Evolutionary conservation across 2,797 vertebrate species (phyloP), one percentile per base, ranked within the genome.

Genomic region (Melanotaenia trifasciata): DNA sequence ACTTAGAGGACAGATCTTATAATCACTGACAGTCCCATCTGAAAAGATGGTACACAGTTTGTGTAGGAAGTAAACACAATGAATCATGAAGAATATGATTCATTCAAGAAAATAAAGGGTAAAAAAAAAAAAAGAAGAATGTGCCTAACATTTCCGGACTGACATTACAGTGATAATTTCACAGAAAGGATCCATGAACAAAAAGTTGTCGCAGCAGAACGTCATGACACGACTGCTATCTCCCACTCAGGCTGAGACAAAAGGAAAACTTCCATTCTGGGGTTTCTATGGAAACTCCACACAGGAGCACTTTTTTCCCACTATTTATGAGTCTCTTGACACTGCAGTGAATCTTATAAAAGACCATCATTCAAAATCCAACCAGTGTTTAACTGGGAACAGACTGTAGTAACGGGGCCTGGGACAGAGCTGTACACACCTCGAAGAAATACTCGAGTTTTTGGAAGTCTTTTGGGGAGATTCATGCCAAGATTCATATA

Each of bases 251-350:
- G 68, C 64, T 63, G 51, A 87, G 72, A 91, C 87, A 91, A 86
- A 86, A 87, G 79, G 47, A 83, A 90, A 91, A 90, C 81, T 68
- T 90, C 77, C 70, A 58, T 81, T 74, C 78, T 81, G 54, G 67
- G 67, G 92, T 94, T 92, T 88, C 90, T 90, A 92, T 93, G 87
- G 90, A 87, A 93, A 93, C 92, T 20, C 76, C 70, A 87, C 84
- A 74, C 72, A 84, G 78, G 78, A 82, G 70, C 59, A 59, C 59
- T 82, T 85, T 81, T 74, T 64, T 76, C 57, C 61, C 67, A 66
- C 85, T 91, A 90, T 93, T 92, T 92, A 83, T 91, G 87, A 81
- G 80, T 85, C 77, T 86, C 67, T 64, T 79, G 81, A 91, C 83
- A 86, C 83, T 43, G 70, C 57, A 9, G 74, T 72, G 85, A 81